phyloP scores from a whole-genome alignment of 2,113 vertebrate species.

The Delphinus delphis region DNA sequence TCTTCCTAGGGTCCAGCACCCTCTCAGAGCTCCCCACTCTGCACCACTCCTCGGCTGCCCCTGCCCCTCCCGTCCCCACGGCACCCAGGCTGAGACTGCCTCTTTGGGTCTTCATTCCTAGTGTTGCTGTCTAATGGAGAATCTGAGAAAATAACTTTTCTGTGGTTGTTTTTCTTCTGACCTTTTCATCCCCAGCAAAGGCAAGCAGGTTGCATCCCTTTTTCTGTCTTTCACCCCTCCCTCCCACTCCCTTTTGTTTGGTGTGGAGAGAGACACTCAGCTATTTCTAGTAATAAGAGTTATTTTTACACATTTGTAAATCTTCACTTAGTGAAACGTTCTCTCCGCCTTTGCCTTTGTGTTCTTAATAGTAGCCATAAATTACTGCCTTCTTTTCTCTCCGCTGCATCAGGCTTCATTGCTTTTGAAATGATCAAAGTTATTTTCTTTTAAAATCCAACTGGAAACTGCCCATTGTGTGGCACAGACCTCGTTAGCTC shows the following conservation, averaged over 20 bases:
- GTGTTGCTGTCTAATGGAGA: neutral
- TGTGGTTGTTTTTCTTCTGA: conserved; percentile 46
- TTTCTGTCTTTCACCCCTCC: conserved; percentile 40
- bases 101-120: neutral
- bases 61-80: rapidly evolving
- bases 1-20: neutral
- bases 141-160: conserved; percentile 49
- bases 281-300: conserved; percentile 75
- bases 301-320: conserved; percentile 85
- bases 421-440: conserved; percentile 88
- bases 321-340: conserved; percentile 82
- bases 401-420: conserved; percentile 83
- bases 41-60: neutral
- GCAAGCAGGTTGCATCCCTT: conserved; percentile 54
- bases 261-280: conserved; percentile 74
- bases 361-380: conserved; percentile 85
- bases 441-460: conserved; percentile 83
- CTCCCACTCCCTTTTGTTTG: conserved; percentile 75
- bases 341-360: conserved; percentile 73
- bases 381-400: conserved; percentile 83
- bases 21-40: too few species aligned
- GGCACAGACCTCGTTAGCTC: conserved; percentile 61
- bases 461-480: conserved; percentile 81
- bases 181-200: conserved; percentile 63
- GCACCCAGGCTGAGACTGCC: neutral